Evolutionary conservation across 2,888 invertebrate genomes (phyloP).

Genomic region (Thumatha senex): DNA sequence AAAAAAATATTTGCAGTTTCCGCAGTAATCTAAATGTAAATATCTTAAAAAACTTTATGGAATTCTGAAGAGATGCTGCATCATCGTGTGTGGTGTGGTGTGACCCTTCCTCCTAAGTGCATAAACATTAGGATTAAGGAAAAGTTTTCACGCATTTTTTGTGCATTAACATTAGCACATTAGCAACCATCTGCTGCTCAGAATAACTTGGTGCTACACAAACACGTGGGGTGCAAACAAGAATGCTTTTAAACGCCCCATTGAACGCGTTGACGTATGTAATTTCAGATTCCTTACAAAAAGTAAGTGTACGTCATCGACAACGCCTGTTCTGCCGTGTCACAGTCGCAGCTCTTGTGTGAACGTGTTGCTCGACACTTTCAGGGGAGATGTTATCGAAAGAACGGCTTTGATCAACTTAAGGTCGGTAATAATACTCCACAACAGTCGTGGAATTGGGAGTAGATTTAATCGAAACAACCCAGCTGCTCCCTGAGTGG

Average conservation of each 20-base stretch:
- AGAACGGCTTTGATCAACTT: slow-evolving; percentile 37
- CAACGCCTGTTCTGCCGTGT: slow-evolving; percentile 33
- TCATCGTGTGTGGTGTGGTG: slow-evolving; percentile 20
- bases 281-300: slow-evolving; percentile 71
- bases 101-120: slow-evolving; percentile 17
- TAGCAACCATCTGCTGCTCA: slow-evolving; percentile 46
- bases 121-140: slow-evolving; percentile 24
- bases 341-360: slow-evolving; percentile 30
- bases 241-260: slow-evolving; percentile 70
- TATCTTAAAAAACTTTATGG: slow-evolving; percentile 8
- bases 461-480: slow-evolving; percentile 36
- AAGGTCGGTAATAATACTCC: slow-evolving; percentile 38
- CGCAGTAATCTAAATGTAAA: too few species aligned
- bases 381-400: slow-evolving; percentile 47
- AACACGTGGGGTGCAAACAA: slow-evolving; percentile 54
- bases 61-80: slow-evolving; percentile 15
- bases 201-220: slow-evolving; percentile 50
- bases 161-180: slow-evolving; percentile 45
- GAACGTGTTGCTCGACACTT: slow-evolving; percentile 38
- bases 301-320: slow-evolving; percentile 52
- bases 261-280: slow-evolving; percentile 71
- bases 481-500: slow-evolving; percentile 23
- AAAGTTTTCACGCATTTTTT: slow-evolving; percentile 37
- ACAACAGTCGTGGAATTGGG: slow-evolving; percentile 34
- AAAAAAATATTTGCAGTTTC: too few species aligned